Evolutionary conservation across 1,140 invertebrate genomes (phyloP).

Genomic region (Grapholita molesta): DNA sequence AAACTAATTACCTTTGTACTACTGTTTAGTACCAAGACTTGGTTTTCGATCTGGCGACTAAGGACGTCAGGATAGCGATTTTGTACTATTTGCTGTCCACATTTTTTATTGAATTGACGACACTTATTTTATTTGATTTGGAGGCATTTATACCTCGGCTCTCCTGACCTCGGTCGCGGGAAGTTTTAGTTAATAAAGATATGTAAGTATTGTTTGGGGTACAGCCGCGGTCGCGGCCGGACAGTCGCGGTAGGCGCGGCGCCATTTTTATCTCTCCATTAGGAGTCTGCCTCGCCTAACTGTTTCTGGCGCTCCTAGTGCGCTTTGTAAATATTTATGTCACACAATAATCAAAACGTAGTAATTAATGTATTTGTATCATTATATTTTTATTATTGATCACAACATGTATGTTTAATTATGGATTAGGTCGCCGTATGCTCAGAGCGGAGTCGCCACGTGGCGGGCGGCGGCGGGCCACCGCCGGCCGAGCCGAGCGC

Average conservation of each 20-base stretch:
- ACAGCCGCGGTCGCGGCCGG: constrained; percentile 20
- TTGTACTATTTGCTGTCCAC: constrained; percentile 52
- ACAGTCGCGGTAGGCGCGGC: constrained; percentile 25
- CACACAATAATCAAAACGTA: constrained; percentile 77
- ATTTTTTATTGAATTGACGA: constrained; percentile 66
- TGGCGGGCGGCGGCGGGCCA: constrained; percentile 24
- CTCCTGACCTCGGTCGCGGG: constrained; percentile 55
- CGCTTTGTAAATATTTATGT: constrained; percentile 77
- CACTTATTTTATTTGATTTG: constrained; percentile 54
- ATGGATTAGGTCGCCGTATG: constrained; percentile 55
- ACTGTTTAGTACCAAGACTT: constrained; percentile 28
- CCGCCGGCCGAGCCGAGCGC: constrained; percentile 28
- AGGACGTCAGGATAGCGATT: constrained; percentile 59
- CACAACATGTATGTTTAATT: constrained; percentile 74
- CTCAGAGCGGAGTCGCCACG: constrained; percentile 33
- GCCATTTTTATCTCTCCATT: constrained; percentile 35
- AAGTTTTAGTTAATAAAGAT: constrained; percentile 73
- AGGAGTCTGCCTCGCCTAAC: constrained; percentile 60
- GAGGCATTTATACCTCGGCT: constrained; percentile 66
- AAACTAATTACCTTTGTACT: not conserved
- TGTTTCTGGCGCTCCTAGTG: constrained; percentile 55
- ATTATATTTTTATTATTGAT: constrained; percentile 78
- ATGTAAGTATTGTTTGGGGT: constrained; percentile 39
- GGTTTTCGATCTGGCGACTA: constrained; percentile 45
- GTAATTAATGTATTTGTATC: constrained; percentile 76